Conservation (phyloP, 1,140 invertebrate species). For the Bombus superbus region DNA sequence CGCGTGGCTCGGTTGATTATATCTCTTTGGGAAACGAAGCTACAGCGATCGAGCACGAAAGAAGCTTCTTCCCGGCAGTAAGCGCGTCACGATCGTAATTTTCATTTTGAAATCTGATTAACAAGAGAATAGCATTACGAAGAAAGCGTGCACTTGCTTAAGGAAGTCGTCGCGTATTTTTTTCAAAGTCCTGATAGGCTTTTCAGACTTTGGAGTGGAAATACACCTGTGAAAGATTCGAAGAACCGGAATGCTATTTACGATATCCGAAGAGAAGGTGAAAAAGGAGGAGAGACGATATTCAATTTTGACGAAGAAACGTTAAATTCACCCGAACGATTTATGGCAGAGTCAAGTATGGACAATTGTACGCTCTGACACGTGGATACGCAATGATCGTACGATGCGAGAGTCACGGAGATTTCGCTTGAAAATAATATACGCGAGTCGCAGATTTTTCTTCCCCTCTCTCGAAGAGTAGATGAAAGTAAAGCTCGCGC, state of each 20-base stretch:
- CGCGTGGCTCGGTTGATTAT: too few species aligned
- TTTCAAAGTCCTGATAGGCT: too few species aligned
- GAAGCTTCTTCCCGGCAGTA: too few species aligned
- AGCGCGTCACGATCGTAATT: too few species aligned
- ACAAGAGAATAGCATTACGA: too few species aligned
- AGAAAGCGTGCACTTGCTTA: too few species aligned
- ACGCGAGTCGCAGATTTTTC: constrained; percentile 29
- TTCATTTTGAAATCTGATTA: too few species aligned
- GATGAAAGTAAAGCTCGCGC: constrained; percentile 55
- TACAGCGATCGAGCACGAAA: too few species aligned
- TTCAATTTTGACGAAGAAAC: neutral
- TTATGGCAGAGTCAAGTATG: neutral
- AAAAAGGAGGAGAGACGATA: neutral
- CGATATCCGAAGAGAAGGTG: neutral
- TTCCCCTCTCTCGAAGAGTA: neutral
- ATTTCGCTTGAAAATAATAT: constrained; percentile 64
- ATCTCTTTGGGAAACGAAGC: too few species aligned
- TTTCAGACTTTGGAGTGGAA: too few species aligned
- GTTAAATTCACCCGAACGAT: neutral
- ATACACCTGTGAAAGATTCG: too few species aligned
- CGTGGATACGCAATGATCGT: neutral
- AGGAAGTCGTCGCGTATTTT: too few species aligned
- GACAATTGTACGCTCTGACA: neutral
- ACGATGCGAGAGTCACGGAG: constrained; percentile 28
- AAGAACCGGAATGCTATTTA: neutral